Percentiles rank a stretch among this genome's conserved stretches.
Conservation (phyloP, 2,797 vertebrate species). For the Propithecus deckenii region DNA sequence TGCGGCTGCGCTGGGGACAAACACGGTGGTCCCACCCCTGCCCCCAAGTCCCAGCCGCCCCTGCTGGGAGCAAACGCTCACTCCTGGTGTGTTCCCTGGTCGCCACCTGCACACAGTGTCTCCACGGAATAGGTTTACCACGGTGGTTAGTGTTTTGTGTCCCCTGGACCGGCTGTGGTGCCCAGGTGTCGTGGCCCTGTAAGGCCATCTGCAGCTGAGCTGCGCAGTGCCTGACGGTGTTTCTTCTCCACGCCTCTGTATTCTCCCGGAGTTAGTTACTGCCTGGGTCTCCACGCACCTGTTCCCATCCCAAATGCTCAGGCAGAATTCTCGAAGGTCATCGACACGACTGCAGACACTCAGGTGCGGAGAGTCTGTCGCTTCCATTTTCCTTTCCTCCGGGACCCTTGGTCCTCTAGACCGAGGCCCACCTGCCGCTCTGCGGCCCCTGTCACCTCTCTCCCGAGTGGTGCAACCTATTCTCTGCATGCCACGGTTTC, state of each 20-base stretch:
- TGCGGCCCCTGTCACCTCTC: not conserved
- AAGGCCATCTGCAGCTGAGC: not conserved
- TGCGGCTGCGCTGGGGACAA: not conserved
- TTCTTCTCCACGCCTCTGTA: not conserved
- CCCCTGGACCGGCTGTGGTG: not conserved
- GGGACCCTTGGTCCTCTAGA: not conserved
- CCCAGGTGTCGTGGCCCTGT: fast-evolving
- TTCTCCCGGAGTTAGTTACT: not conserved
- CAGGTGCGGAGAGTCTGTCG: fast-evolving
- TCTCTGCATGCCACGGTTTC: too few species aligned
- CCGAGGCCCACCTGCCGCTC: not conserved
- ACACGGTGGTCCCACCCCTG: not conserved
- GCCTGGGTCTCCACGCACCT: not conserved
- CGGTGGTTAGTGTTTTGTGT: not conserved
- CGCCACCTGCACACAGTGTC: fast-evolving
- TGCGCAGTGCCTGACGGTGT: not conserved
- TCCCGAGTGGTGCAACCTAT: fast-evolving
- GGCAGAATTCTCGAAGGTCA: not conserved
- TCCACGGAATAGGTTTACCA: not conserved
- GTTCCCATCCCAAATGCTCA: not conserved
- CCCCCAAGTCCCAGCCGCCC: not conserved
- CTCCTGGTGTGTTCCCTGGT: not conserved
- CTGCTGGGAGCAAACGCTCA: fast-evolving
- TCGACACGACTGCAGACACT: not conserved
- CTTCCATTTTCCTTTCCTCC: not conserved